Base-by-base conservation (phyloP, 2,797 vertebrate genomes). In the Hapalemur alaotrensis region DNA sequence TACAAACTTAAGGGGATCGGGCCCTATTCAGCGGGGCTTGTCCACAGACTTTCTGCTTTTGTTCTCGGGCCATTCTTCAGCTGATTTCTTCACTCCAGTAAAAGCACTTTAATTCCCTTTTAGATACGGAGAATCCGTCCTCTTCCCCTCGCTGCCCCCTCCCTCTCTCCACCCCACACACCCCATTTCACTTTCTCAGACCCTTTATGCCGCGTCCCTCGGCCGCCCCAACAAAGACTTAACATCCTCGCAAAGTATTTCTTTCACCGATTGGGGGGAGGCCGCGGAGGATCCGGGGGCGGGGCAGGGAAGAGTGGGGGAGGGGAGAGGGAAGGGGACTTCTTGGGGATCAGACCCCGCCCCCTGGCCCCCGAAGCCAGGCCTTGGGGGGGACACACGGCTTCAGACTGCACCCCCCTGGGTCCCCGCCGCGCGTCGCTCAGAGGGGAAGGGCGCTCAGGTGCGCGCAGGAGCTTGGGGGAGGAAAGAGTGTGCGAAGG, bases 61-160 rank as follows among this genome's bases (percentile, higher is more conserved):
- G 98, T 99, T 98, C 98, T 65, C 52, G 28, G 97, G 98, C 98
- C 98, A 98, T 99, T 99, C 98, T 99, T 98, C 97, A 98, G 98
- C 98, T 99, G 98, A 99, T 99, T 99, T 99, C 98, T 99, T 99
- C 99, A 98, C 98, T 98, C 97, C 93, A 98, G 98, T 98, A 98
- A 99, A 99, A 99, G 98, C 96, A 87, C 98, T 98, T 98, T 99
- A 99, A 99, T 99, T 99, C 99, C 98, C 98, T 99, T 99, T 99
- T 99, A 99, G 98, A 98, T 98, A 99, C 98, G 88, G 98, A 98
- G 98, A 98, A 98, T 99, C 98, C 98, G 98, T 98, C 98, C 98
- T 98, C 98, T 98, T 97, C 97, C 97, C 97, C 97, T 97, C 90
- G 79, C 97, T 86, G 96, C 97, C 97, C 97, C 97, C 72, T 41